phyloP scores from a whole-genome alignment of 2,888 invertebrate species.

The Ischnura elegans region DNA sequence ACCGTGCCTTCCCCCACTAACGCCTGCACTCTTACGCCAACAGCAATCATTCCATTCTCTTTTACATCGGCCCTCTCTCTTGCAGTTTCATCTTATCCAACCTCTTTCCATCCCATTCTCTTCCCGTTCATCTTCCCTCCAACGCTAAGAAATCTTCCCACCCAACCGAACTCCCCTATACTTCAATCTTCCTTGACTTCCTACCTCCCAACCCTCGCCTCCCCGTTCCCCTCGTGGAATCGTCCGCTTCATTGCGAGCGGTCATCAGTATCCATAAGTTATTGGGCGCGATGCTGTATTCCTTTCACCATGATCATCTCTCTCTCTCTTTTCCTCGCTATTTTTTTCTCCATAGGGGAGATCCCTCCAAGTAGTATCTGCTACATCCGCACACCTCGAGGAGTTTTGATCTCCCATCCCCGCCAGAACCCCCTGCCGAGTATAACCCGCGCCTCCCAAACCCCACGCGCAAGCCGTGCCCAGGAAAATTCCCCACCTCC shows the following conservation, averaged over 20 bases:
- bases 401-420: constrained; percentile 76
- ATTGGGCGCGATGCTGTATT: constrained; percentile 77
- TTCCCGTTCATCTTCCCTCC: background rate
- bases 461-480: constrained; percentile 76
- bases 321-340: constrained; percentile 80
- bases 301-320: constrained; percentile 73
- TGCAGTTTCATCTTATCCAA: background rate
- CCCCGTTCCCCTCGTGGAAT: background rate
- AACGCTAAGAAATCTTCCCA: background rate
- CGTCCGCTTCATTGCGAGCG: constrained; percentile 71
- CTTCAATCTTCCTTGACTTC: constrained; percentile 31
- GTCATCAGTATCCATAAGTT: constrained; percentile 73
- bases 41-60: background rate
- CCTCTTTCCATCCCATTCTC: background rate
- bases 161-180: background rate
- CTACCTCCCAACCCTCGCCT: constrained; percentile 3
- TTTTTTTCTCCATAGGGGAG: constrained; percentile 73
- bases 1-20: background rate
- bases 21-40: background rate
- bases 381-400: constrained; percentile 72
- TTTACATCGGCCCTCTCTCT: background rate
- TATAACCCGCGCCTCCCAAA: too few species aligned
- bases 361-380: constrained; percentile 70
- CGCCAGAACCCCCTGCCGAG: constrained; percentile 72
- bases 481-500: constrained; percentile 68